Evolutionary conservation across 2,888 invertebrate species (phyloP).

Genomic region (Theretra japonica): DNA sequence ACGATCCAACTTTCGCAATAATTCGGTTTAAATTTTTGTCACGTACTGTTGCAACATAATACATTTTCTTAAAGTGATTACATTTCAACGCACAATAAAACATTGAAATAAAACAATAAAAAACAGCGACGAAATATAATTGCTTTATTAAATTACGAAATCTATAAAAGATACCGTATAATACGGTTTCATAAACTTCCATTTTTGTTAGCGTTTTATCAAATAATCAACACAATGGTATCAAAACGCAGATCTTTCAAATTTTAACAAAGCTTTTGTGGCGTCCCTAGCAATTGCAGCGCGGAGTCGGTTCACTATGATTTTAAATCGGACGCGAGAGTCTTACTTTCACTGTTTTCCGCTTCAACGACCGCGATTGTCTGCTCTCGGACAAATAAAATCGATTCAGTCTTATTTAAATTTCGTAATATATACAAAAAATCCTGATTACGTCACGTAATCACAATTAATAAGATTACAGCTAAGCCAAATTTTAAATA

Average conservation of each 20-base stretch:
- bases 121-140: neutral
- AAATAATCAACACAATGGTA: neutral
- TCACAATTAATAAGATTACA: neutral
- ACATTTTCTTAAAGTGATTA: neutral
- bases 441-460: slow-evolving; percentile 19
- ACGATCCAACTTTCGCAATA: no score
- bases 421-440: slow-evolving; percentile 31
- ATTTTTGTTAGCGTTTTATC: neutral
- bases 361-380: slow-evolving; percentile 52
- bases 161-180: neutral
- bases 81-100: neutral
- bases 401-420: slow-evolving; percentile 23
- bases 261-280: slow-evolving; percentile 1
- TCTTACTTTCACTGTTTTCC: slow-evolving; percentile 64
- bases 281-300: slow-evolving; percentile 29
- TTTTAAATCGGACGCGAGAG: slow-evolving; percentile 52
- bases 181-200: neutral
- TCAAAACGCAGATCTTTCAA: neutral
- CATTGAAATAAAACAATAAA: neutral
- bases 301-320: slow-evolving; percentile 43
- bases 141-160: neutral
- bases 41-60: neutral
- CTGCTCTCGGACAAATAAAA: slow-evolving; percentile 33
- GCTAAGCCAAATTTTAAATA: neutral
- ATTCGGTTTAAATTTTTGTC: neutral